Conservation (phyloP, 1,140 invertebrate genomes). For the Apis dorsata region DNA sequence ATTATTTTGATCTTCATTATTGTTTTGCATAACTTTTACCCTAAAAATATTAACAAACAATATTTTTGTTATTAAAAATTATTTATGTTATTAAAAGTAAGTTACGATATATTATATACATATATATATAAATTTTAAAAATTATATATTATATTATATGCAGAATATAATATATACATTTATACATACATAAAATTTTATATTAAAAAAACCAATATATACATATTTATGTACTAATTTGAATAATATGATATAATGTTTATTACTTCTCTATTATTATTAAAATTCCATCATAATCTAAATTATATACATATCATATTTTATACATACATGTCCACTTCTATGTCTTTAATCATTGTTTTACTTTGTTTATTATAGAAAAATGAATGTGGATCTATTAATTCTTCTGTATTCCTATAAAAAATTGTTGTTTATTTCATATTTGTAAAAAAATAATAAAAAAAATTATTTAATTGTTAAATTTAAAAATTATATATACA, state of each 20-base stretch:
- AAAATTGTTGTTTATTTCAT: not conserved
- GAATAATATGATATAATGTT: not conserved
- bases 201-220: too few species aligned
- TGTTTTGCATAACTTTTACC: too few species aligned
- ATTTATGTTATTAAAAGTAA: too few species aligned
- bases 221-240: too few species aligned
- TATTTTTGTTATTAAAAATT: not conserved
- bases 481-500: not conserved
- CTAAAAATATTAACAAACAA: not conserved
- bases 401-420: constrained; percentile 51
- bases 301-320: not conserved
- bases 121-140: too few species aligned
- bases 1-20: not conserved
- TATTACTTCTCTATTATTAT: not conserved
- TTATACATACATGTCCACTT: constrained; percentile 18
- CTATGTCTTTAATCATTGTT: not conserved
- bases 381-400: constrained; percentile 68
- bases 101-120: too few species aligned
- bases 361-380: constrained; percentile 58
- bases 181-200: too few species aligned
- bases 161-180: too few species aligned
- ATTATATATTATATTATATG: too few species aligned
- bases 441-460: too few species aligned
- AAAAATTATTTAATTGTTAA: too few species aligned
- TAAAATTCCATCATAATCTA: not conserved